Conservation (phyloP, 2,113 vertebrate species). For the Struthio camelus region DNA sequence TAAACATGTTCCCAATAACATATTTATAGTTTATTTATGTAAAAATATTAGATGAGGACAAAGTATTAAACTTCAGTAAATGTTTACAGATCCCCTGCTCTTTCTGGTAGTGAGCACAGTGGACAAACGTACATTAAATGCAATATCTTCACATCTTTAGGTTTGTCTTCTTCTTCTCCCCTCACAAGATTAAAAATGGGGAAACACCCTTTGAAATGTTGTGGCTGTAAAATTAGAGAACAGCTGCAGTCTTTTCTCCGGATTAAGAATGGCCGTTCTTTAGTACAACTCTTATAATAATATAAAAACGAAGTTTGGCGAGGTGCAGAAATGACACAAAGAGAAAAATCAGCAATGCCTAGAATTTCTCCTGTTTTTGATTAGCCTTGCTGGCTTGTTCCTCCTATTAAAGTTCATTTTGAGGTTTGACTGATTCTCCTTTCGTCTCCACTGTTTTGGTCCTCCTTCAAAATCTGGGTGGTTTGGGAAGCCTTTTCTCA, state of each 20-base stretch:
- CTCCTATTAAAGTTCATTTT: neutral
- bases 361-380: neutral
- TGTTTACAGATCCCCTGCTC: neutral
- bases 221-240: conserved; percentile 3
- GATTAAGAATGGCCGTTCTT: neutral
- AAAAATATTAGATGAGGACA: neutral
- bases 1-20: neutral
- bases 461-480: neutral
- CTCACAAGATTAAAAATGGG: neutral
- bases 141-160: neutral
- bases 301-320: neutral
- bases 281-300: neutral
- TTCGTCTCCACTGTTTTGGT: neutral
- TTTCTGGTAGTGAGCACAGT: neutral
- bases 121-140: neutral
- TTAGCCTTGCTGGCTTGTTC: neutral
- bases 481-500: neutral
- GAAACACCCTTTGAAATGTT: neutral
- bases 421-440: conserved; percentile 15
- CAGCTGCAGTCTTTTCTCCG: neutral
- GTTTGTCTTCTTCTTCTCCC: neutral
- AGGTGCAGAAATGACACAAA: neutral
- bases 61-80: neutral
- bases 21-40: neutral
- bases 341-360: neutral